Percentiles rank a stretch among this genome's conserved stretches.
These are phyloP conservation scores for Dermatemys mawii DNA, from an alignment of 2,113 vertebrate genomes.

Conservation along the genomic window DNA sequence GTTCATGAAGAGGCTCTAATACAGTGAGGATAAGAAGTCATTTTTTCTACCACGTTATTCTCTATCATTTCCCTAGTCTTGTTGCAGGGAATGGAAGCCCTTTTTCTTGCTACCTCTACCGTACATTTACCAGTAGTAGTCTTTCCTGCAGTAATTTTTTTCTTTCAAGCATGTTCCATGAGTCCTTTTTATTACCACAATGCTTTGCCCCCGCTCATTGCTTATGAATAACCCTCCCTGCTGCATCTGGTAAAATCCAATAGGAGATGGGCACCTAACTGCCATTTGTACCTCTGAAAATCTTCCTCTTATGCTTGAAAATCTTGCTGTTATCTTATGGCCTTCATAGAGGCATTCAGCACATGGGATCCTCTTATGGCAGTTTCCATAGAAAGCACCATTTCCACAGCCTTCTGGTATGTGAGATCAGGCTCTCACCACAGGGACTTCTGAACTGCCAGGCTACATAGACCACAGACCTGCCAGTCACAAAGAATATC, in stretches of 20 bases:
- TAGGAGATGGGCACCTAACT: not conserved
- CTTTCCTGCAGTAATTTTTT: slow-evolving; percentile 36
- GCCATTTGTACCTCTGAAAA: not conserved
- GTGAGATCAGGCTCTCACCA: slow-evolving; percentile 27
- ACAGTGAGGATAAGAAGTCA: not conserved
- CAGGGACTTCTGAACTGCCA: slow-evolving; percentile 61
- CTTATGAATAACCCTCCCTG: slow-evolving; percentile 5
- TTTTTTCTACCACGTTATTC: not conserved
- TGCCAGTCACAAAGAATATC: slow-evolving; percentile 64
- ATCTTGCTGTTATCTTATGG: not conserved
- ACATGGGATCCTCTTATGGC: not conserved
- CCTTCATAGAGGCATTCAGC: not conserved
- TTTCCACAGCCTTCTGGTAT: slow-evolving; percentile 57
- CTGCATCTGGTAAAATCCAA: not conserved
- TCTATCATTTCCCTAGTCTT: not conserved
- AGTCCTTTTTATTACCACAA: not conserved
- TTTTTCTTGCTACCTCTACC: not conserved
- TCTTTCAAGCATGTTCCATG: not conserved
- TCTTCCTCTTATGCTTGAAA: not conserved
- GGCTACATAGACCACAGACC: slow-evolving; percentile 64
- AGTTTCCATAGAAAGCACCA: slow-evolving; percentile 26
- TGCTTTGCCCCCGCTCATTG: not conserved
- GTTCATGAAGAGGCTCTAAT: not conserved
- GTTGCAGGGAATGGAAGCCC: slow-evolving; percentile 7
- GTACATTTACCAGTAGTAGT: slow-evolving; percentile 12